Evolutionary conservation across 2,888 invertebrate genomes (phyloP).

Genomic region (Eledone cirrhosa): DNA sequence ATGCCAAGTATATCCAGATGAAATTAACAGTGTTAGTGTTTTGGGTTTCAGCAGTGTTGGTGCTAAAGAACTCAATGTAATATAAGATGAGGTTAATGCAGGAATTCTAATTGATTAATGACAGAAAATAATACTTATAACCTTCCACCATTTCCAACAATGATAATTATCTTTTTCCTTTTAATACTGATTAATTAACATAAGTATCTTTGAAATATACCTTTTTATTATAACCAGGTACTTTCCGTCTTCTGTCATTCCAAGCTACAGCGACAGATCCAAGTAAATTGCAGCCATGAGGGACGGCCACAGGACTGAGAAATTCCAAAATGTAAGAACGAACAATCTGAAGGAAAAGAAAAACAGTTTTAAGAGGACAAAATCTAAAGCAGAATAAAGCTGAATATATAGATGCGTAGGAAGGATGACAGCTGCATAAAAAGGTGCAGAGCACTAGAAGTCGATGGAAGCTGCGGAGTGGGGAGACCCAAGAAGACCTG

Average conservation of each 20-base stretch:
- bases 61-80: no score
- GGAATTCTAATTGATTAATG: no score
- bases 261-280: slow-evolving; percentile 86
- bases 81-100: no score
- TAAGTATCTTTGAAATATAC: slow-evolving; percentile 29
- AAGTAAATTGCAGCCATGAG: slow-evolving; percentile 82
- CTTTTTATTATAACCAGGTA: slow-evolving; percentile 59
- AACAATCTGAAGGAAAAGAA: slow-evolving; percentile 71
- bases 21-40: no score
- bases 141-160: not conserved
- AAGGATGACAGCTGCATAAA: no score
- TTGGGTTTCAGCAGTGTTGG: no score
- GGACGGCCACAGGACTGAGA: slow-evolving; percentile 83
- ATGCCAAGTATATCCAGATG: no score
- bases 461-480: no score
- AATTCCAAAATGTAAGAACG: slow-evolving; percentile 83
- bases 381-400: not conserved
- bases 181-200: not conserved
- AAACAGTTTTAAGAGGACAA: no score
- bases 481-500: no score
- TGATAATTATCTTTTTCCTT: slow-evolving; percentile 36
- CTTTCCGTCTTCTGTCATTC: slow-evolving; percentile 73
- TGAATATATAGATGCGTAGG: not conserved
- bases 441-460: no score
- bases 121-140: not conserved